phyloP scores from a whole-genome alignment of 2,888 invertebrate genomes.

The Rhabditoides inermis region DNA sequence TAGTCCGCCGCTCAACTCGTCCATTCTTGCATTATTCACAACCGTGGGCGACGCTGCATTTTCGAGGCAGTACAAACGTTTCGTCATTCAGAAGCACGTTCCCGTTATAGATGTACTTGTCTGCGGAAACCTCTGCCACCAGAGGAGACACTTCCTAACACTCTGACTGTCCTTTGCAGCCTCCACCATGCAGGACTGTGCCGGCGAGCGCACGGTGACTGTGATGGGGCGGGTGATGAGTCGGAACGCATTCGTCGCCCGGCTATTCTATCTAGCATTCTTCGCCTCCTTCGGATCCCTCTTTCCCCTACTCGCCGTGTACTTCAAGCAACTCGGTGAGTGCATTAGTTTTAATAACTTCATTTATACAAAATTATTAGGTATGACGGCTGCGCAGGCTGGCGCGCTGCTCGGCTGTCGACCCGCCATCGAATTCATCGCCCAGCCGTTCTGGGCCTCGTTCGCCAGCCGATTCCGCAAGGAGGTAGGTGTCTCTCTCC shows the following conservation, averaged over 20 bases:
- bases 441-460: constrained; percentile 94
- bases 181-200: too few relatives aligned
- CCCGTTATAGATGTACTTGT: too few relatives aligned
- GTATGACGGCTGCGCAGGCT: constrained; percentile 86
- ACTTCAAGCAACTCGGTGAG: constrained; percentile 71
- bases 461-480: constrained; percentile 69
- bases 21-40: too few relatives aligned
- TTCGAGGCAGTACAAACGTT: too few relatives aligned
- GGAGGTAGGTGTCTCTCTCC: too few relatives aligned
- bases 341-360: neutral
- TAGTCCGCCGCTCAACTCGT: too few relatives aligned
- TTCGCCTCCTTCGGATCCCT: constrained; percentile 96
- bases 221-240: constrained; percentile 59
- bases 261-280: constrained; percentile 97
- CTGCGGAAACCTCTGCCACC: too few relatives aligned
- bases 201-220: constrained; percentile 34
- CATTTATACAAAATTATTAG: constrained; percentile 61
- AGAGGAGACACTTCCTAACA: too few relatives aligned
- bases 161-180: too few relatives aligned
- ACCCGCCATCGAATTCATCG: constrained; percentile 90
- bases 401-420: constrained; percentile 71
- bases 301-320: constrained; percentile 94
- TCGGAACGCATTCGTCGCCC: constrained; percentile 83
- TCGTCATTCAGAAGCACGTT: too few relatives aligned
- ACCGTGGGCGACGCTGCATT: too few relatives aligned